Base-by-base conservation (phyloP, 2,113 vertebrate genomes). In the Caranx ignobilis region DNA sequence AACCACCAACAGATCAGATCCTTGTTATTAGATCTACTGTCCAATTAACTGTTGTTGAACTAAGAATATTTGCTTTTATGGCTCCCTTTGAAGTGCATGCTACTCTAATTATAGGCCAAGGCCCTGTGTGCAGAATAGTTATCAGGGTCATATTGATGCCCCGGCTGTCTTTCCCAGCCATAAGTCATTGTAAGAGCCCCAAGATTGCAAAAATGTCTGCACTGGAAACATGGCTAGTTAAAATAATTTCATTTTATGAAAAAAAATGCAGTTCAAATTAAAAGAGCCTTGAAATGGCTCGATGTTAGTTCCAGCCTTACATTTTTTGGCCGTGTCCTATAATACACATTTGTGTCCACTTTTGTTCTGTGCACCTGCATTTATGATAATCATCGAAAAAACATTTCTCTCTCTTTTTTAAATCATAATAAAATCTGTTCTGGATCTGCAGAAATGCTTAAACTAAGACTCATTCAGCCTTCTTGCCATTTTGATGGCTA, bases 31-130 rank as follows among this genome's bases (percentile, higher is more conserved):
- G 64, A 87, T 64, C 84, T 69, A 67, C 81, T 69, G 69, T 72
- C 60, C 77, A 81, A 77, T 77, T 87, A 80, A 84, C 57, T 84
- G 73, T 59, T 74, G 72, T 79, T 76, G 74, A 80, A 71, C 84
- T 81, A 71, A 62, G 55, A 56, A 19, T 59, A 62, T 88, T 80
- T 75, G 54, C 54, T 78, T 85, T 85, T 64, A 82, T 85, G 71
- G 56, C 31, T 65, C n/a, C 34, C 61, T 88, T 88, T 87, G 86
- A 91, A 87, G 82, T 62, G 26, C 73, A 31, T 52, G 41, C 48
- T 70, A 0, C 64, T 71, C 63, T 81, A 87, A 79, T 74, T 78
- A 79, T 79, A 82, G 87, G 63, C 77, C 70, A 50, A 57, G 54
- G 66, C 60, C 64, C 47, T 67, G 47, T 70, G 45, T 47, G 69